A percentile compares a stretch with the other conserved stretches of the same genome.
Evolutionary conservation across 2,797 vertebrate genomes (phyloP).

Genomic region (Synanceia verrucosa): DNA sequence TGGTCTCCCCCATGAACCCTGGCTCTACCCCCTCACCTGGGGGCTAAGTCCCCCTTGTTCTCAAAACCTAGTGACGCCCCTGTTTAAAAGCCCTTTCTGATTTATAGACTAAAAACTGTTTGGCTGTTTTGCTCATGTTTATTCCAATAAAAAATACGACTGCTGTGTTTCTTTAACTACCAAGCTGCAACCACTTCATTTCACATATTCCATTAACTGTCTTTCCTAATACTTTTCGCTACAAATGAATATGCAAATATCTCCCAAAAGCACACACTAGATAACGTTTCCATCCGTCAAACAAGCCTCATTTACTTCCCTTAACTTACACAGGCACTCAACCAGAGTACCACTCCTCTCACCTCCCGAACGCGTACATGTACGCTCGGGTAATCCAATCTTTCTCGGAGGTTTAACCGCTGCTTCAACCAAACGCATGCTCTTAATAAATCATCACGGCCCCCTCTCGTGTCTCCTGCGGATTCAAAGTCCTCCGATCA

Average conservation of each 20-base stretch:
- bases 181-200: background rate
- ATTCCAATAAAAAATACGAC: background rate
- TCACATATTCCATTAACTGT: slow-evolving; percentile 6
- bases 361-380: background rate
- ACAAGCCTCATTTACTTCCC: slow-evolving; percentile 50
- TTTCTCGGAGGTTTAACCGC: slow-evolving; percentile 16
- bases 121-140: background rate
- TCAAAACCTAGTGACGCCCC: too few species aligned
- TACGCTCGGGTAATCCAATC: background rate
- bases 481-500: slow-evolving; percentile 39
- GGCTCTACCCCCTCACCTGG: too few species aligned
- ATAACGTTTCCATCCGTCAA: slow-evolving; percentile 32
- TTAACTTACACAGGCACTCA: slow-evolving; percentile 26
- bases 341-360: background rate
- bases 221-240: slow-evolving; percentile 23
- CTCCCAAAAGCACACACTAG: background rate
- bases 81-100: background rate
- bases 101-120: background rate
- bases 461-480: slow-evolving; percentile 17
- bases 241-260: slow-evolving; percentile 53
- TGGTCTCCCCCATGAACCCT: too few species aligned
- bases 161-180: background rate
- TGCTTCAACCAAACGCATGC: background rate
- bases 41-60: too few species aligned
- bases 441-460: slow-evolving; percentile 60